These are phyloP conservation scores for Troides aeacus DNA, from an alignment of 2,888 invertebrate species.

Conservation along the genomic window DNA sequence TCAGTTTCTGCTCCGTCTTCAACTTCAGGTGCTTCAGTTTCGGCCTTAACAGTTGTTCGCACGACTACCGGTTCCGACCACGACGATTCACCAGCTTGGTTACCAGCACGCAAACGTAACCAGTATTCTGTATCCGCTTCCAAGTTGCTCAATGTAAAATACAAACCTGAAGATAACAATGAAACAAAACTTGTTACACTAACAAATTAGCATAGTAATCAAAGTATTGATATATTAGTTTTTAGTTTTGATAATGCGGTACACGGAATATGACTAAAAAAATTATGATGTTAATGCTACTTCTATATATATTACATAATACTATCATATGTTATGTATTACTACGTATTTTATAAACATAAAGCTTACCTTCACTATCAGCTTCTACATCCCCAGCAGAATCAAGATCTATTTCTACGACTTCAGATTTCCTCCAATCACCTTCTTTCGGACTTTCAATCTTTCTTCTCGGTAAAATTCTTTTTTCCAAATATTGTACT, in stretches of 20 bases:
- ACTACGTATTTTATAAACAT: neutral
- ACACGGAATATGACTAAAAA: no score
- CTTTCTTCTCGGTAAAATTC: constrained; percentile 29
- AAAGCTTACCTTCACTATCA: constrained; percentile 33
- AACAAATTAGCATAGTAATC: no score
- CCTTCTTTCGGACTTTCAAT: constrained; percentile 38
- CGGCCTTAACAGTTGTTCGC: constrained; percentile 37
- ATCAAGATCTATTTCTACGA: constrained; percentile 32
- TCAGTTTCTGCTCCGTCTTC: constrained; percentile 27
- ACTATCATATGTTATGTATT: no score
- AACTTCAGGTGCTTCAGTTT: constrained; percentile 31
- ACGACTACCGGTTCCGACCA: constrained; percentile 51
- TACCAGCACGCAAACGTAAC: constrained; percentile 50
- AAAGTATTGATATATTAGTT: no score
- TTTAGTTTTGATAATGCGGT: no score
- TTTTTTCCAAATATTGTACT: constrained; percentile 34
- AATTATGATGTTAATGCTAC: no score
- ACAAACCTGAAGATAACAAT: constrained; percentile 40
- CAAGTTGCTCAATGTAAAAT: constrained; percentile 41
- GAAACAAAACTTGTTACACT: neutral
- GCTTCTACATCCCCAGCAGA: constrained; percentile 32
- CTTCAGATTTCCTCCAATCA: constrained; percentile 46
- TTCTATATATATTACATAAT: no score
- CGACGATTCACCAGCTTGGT: constrained; percentile 51
- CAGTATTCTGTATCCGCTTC: constrained; percentile 53